Conservation (phyloP, 2,888 invertebrate genomes). For the Eupeodes luniger region DNA sequence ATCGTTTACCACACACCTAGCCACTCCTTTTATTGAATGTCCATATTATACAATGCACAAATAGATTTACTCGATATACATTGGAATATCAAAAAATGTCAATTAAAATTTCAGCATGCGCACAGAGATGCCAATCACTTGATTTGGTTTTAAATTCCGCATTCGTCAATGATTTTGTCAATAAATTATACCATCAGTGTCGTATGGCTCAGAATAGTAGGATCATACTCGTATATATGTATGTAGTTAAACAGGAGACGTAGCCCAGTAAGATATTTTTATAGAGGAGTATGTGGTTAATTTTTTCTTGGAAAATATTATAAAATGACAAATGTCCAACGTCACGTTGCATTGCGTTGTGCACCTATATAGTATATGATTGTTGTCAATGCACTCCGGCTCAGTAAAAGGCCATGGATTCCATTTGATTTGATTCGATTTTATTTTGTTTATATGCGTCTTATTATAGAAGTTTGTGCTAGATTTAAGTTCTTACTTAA, state of each 20-base stretch:
- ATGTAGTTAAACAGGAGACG: neutral
- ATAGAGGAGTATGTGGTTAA: too few species aligned
- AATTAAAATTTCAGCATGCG: slow-evolving; percentile 60
- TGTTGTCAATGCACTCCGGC: slow-evolving; percentile 1
- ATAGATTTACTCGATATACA: slow-evolving; percentile 3
- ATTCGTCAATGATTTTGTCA: slow-evolving; percentile 49
- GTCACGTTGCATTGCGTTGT: neutral
- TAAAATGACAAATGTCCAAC: slow-evolving; percentile 43
- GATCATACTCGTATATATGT: neutral
- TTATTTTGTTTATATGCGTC: neutral
- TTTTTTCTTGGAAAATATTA: slow-evolving; percentile 35
- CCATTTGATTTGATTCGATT: slow-evolving; percentile 6
- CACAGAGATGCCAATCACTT: slow-evolving; percentile 61
- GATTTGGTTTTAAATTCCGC: slow-evolving; percentile 62
- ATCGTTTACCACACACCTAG: slow-evolving; percentile 33
- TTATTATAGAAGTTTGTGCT: slow-evolving; percentile 31
- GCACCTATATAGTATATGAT: neutral
- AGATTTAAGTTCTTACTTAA: slow-evolving; percentile 25
- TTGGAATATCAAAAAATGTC: slow-evolving; percentile 39
- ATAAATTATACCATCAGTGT: slow-evolving; percentile 23
- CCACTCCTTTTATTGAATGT: slow-evolving; percentile 31
- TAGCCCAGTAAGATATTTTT: neutral
- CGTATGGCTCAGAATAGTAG: neutral
- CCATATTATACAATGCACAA: neutral
- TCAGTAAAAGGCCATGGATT: slow-evolving; percentile 34